phyloP scores from a whole-genome alignment of 2,797 vertebrate genomes.

The Megalops cyprinoides region DNA sequence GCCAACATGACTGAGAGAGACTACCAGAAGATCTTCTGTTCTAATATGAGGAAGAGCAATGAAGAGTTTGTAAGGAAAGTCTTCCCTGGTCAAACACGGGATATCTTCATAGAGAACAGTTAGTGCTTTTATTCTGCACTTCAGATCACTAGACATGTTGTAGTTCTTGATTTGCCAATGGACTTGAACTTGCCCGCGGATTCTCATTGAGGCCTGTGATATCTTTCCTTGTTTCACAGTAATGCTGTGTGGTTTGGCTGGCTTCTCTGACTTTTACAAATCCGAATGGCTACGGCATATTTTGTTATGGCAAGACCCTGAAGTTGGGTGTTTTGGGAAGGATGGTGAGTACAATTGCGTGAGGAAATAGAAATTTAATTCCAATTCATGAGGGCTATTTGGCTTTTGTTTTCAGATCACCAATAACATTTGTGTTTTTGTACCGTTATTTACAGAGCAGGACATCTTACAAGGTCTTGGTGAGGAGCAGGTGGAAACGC shows the following conservation, averaged over 20 bases:
- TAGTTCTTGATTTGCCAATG: not conserved
- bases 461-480: constrained; percentile 70
- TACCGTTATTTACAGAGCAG: constrained; percentile 50
- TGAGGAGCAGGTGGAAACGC: constrained; percentile 72
- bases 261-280: constrained; percentile 87
- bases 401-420: too few relatives aligned
- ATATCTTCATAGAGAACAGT: constrained; percentile 91
- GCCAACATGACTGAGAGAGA: constrained; percentile 64
- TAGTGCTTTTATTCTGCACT: constrained; percentile 41
- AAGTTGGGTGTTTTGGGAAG: constrained; percentile 79
- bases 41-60: constrained; percentile 88
- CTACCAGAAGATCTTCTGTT: constrained; percentile 82
- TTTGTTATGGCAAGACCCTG: constrained; percentile 76
- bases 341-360: constrained; percentile 68
- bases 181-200: not conserved
- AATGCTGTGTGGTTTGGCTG: constrained; percentile 81
- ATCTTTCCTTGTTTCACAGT: constrained; percentile 65
- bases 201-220: constrained; percentile 16
- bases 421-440: too few relatives aligned
- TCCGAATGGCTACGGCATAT: constrained; percentile 80
- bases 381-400: too few relatives aligned
- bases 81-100: constrained; percentile 61
- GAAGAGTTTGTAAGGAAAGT: constrained; percentile 60
- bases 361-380: not conserved
- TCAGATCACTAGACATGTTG: not conserved